These are phyloP conservation scores for Uria lomvia DNA, from an alignment of 2,113 vertebrate species.

Conservation along the genomic window DNA sequence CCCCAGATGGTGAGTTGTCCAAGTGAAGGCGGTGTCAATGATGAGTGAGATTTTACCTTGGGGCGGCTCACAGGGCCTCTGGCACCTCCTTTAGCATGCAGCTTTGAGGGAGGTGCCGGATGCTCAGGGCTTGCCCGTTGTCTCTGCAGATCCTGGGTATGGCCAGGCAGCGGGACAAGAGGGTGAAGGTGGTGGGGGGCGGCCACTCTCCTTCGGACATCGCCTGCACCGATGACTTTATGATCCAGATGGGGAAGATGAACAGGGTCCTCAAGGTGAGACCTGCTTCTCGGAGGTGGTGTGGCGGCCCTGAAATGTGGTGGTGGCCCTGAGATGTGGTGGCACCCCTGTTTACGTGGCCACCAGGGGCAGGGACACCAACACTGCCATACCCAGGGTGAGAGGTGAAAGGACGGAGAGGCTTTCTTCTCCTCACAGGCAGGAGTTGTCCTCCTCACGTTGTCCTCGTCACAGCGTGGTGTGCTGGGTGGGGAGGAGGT, in stretches of 20 bases:
- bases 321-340: not conserved
- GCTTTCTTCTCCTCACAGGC: not conserved
- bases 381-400: not conserved
- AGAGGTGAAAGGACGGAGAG: not conserved
- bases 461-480: not conserved
- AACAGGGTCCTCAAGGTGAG: constrained; percentile 73
- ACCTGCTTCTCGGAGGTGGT: too few relatives aligned
- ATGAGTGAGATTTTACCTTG: not conserved
- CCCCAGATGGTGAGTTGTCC: not conserved
- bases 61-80: not conserved
- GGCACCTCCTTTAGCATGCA: accelerated
- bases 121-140: not conserved
- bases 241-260: constrained; percentile 78
- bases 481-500: not conserved
- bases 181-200: constrained; percentile 74
- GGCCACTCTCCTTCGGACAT: constrained; percentile 77
- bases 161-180: constrained; percentile 66
- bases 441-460: not conserved
- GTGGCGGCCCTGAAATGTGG: too few relatives aligned
- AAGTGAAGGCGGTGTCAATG: not conserved
- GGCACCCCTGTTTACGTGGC: not conserved
- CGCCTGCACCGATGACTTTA: constrained; percentile 75
- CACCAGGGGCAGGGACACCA: not conserved
- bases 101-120: not conserved
- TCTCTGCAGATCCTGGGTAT: constrained; percentile 70